Percentiles rank a stretch among this genome's conserved stretches.
These are phyloP conservation scores for Eumerus sabulonum DNA, from an alignment of 2,888 invertebrate genomes.

Conservation along the genomic window DNA sequence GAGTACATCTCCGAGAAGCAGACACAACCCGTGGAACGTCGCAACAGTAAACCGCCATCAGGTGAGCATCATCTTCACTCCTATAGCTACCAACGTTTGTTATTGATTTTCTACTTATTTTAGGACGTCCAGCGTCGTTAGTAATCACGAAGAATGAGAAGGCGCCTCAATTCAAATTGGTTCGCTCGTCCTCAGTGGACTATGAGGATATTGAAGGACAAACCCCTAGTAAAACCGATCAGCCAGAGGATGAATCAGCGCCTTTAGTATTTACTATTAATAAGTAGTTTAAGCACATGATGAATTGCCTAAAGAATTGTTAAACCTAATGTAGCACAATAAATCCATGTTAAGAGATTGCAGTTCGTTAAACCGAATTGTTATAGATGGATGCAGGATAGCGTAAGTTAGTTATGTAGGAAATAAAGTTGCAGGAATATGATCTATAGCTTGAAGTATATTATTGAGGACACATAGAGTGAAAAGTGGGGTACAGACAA, in stretches of 20 bases:
- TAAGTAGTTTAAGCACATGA: constrained; percentile 70
- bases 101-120: not conserved
- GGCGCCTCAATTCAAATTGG: constrained; percentile 76
- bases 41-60: constrained; percentile 73
- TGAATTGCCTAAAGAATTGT: not conserved
- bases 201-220: constrained; percentile 78
- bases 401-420: not conserved
- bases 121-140: constrained; percentile 78
- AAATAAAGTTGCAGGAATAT: not conserved
- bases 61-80: constrained; percentile 70
- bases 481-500: too few relatives aligned
- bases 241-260: constrained; percentile 77
- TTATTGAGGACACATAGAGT: too few relatives aligned
- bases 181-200: constrained; percentile 78
- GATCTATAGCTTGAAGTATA: too few relatives aligned
- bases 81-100: not conserved
- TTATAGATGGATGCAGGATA: constrained; percentile 25
- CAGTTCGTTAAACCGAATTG: constrained; percentile 47
- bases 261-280: constrained; percentile 77
- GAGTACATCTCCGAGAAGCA: constrained; percentile 76
- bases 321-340: constrained; percentile 34
- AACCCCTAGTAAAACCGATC: constrained; percentile 67
- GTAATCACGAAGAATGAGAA: constrained; percentile 77
- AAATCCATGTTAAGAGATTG: constrained; percentile 35
- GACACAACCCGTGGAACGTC: constrained; percentile 60